Evolutionary conservation across 2,797 vertebrate genomes (phyloP).

Genomic region (Microchirus variegatus): DNA sequence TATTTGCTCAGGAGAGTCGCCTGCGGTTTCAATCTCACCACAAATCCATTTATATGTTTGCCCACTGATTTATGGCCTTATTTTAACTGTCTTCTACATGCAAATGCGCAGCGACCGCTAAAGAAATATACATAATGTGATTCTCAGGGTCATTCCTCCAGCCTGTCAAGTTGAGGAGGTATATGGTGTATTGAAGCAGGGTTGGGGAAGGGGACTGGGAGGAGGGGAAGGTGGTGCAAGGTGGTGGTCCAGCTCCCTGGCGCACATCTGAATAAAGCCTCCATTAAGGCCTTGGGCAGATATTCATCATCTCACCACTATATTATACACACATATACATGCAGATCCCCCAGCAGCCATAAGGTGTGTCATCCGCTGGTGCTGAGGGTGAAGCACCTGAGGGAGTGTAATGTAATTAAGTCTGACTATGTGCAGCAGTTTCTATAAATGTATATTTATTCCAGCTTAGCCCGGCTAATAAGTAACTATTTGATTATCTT

Average conservation of each 20-base stretch:
- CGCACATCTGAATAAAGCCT: conserved; percentile 68
- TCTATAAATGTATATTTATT: conserved; percentile 45
- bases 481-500: conserved; percentile 45
- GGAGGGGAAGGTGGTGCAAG: conserved; percentile 17
- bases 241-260: conserved; percentile 53
- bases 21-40: conserved; percentile 81
- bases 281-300: conserved; percentile 63
- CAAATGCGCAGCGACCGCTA: conserved; percentile 78
- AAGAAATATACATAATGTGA: conserved; percentile 86
- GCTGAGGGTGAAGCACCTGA: conserved; percentile 26
- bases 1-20: conserved; percentile 82
- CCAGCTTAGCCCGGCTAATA: conserved; percentile 20
- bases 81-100: conserved; percentile 86
- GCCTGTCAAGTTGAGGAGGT: conserved; percentile 74
- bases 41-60: conserved; percentile 85
- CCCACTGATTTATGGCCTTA: conserved; percentile 85
- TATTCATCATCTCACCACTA: conserved; percentile 55
- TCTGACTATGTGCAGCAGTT: conserved; percentile 22
- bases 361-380: conserved; percentile 31
- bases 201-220: background rate
- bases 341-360: conserved; percentile 29
- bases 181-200: conserved; percentile 30
- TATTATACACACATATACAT: conserved; percentile 39
- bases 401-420: conserved; percentile 49
- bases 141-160: conserved; percentile 85